Percentiles rank a stretch among this genome's conserved stretches.
Conservation (phyloP, 1,140 invertebrate species). For the Thalassaphorura encarpata region DNA sequence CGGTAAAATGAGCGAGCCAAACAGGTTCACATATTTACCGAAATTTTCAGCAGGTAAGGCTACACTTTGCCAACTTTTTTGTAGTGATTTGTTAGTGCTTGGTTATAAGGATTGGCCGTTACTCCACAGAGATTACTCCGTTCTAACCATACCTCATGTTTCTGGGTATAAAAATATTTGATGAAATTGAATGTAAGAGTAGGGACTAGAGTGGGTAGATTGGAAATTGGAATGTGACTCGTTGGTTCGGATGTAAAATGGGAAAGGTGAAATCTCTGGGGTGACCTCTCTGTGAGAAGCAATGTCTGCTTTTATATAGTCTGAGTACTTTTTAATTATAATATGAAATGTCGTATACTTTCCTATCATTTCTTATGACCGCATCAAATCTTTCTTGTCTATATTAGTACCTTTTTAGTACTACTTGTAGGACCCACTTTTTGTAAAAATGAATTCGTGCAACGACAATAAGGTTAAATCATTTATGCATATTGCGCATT, state of each 20-base stretch:
- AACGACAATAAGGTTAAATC: too few species aligned
- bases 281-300: too few species aligned
- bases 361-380: too few species aligned
- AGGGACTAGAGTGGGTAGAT: background rate
- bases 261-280: too few species aligned
- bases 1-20: slow-evolving; percentile 77
- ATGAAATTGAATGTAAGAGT: background rate
- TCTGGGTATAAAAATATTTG: background rate
- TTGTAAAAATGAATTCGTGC: too few species aligned
- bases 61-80: slow-evolving; percentile 2
- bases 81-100: slow-evolving; percentile 19
- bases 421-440: too few species aligned
- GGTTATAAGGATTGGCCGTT: slow-evolving; percentile 19
- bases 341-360: too few species aligned
- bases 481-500: too few species aligned
- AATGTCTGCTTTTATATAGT: too few species aligned
- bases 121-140: slow-evolving; percentile 9
- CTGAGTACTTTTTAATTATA: too few species aligned
- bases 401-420: too few species aligned
- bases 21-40: slow-evolving; percentile 62
- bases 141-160: background rate
- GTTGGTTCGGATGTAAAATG: background rate
- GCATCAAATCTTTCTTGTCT: too few species aligned
- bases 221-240: background rate
- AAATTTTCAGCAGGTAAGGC: slow-evolving; percentile 28